These are phyloP conservation scores for Hetaerina titia DNA, from an alignment of 2,888 invertebrate genomes.

Conservation along the genomic window DNA sequence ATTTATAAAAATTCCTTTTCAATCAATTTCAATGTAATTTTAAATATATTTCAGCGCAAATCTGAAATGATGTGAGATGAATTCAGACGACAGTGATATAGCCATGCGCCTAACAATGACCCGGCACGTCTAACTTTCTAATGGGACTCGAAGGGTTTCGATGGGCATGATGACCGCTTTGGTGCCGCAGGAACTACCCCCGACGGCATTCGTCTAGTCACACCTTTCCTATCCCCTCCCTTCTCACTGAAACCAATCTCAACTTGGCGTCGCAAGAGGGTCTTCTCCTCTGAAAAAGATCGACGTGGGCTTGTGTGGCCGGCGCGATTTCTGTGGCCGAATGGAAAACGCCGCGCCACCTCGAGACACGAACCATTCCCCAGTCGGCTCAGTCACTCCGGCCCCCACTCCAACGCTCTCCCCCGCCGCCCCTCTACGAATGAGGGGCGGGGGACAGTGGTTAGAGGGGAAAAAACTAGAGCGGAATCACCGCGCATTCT, in stretches of 20 bases:
- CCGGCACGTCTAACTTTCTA: neutral
- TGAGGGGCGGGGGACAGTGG: no score
- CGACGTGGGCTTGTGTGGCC: neutral
- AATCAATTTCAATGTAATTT: no score
- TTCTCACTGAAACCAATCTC: neutral
- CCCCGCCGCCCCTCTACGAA: no score
- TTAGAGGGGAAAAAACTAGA: no score
- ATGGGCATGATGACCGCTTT: neutral
- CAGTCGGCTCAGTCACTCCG: neutral
- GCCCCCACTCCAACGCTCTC: no score
- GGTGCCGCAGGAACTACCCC: neutral
- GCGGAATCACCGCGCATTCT: no score
- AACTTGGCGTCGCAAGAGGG: neutral
- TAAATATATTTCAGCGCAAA: no score
- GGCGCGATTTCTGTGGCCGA: neutral
- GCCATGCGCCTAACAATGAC: neutral
- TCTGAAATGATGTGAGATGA: neutral
- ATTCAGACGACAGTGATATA: neutral
- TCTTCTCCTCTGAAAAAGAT: neutral
- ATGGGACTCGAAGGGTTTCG: neutral
- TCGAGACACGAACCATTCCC: conserved; percentile 46
- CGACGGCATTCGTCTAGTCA: neutral
- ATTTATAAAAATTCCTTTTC: no score
- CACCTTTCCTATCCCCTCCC: neutral
- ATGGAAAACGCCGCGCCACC: conserved; percentile 62